Evolutionary conservation across 2,797 vertebrate species (phyloP).

Genomic region (Harpagifer antarcticus): DNA sequence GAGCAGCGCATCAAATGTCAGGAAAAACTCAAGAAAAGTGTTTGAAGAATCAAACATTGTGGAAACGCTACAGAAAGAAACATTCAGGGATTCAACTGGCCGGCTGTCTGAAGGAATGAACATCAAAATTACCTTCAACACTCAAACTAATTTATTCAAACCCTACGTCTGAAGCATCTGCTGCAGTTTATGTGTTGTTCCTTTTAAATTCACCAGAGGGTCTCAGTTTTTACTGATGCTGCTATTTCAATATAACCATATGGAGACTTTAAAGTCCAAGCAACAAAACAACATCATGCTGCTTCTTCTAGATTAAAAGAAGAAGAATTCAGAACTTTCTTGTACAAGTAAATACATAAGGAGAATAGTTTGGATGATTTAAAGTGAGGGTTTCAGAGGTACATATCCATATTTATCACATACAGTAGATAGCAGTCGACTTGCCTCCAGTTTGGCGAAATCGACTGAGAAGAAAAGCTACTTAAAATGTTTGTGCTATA

Average conservation of each 20-base stretch:
- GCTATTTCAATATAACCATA: conserved; percentile 1
- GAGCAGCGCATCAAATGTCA: not conserved
- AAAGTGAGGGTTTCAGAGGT: not conserved
- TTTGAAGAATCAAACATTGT: conserved; percentile 12
- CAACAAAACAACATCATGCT: not conserved
- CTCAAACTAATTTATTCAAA: conserved; percentile 31
- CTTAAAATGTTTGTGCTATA: too few species aligned
- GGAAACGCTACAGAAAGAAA: conserved; percentile 24
- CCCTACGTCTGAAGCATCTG: conserved; percentile 29
- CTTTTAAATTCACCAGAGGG: conserved; percentile 3
- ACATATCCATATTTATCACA: not conserved
- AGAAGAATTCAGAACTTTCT: not conserved
- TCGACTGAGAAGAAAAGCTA: too few species aligned
- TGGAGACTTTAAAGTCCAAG: not conserved
- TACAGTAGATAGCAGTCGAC: not conserved
- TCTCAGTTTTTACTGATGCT: not conserved
- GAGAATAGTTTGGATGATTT: not conserved
- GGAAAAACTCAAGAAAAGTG: not conserved
- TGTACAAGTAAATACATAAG: too few species aligned
- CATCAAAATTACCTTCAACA: conserved; percentile 20
- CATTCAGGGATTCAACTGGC: conserved; percentile 17
- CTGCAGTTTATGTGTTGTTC: conserved; percentile 11
- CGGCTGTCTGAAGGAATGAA: conserved; percentile 20
- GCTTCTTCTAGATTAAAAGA: not conserved
- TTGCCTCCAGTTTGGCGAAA: too few species aligned